Conservation (phyloP, 2,797 vertebrate species). For the Siniperca undulata region DNA sequence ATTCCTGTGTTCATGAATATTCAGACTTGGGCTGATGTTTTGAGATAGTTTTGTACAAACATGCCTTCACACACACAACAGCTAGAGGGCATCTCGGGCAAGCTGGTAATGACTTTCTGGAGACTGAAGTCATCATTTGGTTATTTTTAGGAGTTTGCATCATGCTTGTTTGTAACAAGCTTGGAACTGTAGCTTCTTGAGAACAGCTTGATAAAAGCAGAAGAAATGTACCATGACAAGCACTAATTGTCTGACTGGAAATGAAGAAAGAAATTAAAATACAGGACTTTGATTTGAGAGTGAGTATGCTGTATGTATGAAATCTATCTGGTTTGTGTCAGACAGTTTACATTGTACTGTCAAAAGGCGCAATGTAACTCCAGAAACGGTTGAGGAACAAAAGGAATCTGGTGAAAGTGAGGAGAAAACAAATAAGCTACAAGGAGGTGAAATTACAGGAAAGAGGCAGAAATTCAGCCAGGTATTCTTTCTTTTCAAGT, state of each 20-base stretch:
- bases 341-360: conserved; percentile 4
- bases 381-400: conserved; percentile 6
- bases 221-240: not conserved
- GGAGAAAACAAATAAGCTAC: conserved; percentile 18
- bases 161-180: not conserved
- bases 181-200: not conserved
- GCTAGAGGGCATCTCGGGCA: conserved; percentile 38
- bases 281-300: not conserved
- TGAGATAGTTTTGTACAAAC: conserved; percentile 39
- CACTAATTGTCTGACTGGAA: not conserved
- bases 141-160: conserved; percentile 51
- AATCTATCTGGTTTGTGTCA: conserved; percentile 6
- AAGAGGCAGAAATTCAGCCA: conserved; percentile 10
- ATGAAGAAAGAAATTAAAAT: not conserved
- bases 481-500: conserved; percentile 26
- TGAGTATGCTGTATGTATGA: not conserved
- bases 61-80: conserved; percentile 14
- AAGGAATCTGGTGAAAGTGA: conserved; percentile 14
- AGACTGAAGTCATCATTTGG: conserved; percentile 47
- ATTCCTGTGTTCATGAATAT: conserved; percentile 58
- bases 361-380: not conserved
- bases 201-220: conserved; percentile 26
- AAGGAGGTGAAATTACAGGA: not conserved
- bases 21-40: conserved; percentile 42
- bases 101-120: conserved; percentile 31